Percentiles rank a stretch among this genome's conserved stretches.
phyloP scores from a whole-genome alignment of 2,113 vertebrate species.

The Xerus inauris region DNA sequence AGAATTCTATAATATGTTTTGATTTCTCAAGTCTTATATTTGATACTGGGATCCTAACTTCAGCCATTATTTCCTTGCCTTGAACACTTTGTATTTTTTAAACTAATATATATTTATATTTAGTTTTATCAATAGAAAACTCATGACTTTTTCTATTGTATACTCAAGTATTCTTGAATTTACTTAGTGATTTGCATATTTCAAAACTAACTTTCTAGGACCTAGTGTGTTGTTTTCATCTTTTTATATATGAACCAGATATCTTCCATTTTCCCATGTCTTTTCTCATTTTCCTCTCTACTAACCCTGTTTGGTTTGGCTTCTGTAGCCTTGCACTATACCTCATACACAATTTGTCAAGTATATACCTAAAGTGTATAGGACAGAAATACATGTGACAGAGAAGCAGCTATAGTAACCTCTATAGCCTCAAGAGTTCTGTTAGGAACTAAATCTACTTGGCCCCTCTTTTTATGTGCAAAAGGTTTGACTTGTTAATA shows the following conservation, averaged over 20 bases:
- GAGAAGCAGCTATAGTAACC: not conserved
- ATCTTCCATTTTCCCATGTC: not conserved
- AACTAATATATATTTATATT: not conserved
- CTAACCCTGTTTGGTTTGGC: not conserved
- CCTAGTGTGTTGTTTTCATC: not conserved
- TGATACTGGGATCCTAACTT: not conserved
- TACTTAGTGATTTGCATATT: not conserved
- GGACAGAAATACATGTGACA: not conserved
- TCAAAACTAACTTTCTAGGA: conserved; percentile 12
- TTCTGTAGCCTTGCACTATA: not conserved
- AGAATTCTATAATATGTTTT: not conserved
- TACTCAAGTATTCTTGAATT: not conserved
- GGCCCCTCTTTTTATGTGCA: not conserved
- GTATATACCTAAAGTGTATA: not conserved
- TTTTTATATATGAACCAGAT: not conserved
- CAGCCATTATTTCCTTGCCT: not conserved
- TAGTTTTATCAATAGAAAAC: not conserved
- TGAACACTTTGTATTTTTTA: not conserved
- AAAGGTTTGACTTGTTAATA: conserved; percentile 4
- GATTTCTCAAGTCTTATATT: not conserved
- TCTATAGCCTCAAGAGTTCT: not conserved
- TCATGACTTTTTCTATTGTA: not conserved
- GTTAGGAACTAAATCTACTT: not conserved
- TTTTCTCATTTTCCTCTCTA: not conserved
- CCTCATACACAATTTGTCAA: not conserved